Conservation (phyloP, 2,113 vertebrate genomes). For the Apodemus speciosus region DNA sequence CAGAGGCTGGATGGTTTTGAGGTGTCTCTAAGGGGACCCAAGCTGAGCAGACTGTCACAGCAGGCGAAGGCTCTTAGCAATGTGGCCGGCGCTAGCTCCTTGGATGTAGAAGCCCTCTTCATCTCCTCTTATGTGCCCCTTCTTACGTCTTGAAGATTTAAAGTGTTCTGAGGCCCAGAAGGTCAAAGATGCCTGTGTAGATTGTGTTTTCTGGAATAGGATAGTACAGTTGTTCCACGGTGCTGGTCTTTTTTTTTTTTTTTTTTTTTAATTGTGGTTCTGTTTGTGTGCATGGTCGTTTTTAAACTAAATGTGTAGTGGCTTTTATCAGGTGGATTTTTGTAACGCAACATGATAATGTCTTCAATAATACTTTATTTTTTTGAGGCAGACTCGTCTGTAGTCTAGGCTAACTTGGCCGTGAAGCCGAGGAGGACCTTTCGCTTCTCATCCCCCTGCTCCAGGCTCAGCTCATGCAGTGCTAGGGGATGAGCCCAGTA, state of each 20-base stretch:
- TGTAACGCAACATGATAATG: neutral
- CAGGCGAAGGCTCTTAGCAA: neutral
- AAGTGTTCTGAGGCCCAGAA: neutral
- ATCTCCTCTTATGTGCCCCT: neutral
- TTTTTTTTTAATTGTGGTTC: neutral
- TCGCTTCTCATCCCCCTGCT: neutral
- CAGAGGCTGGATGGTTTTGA: neutral
- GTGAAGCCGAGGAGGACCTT: neutral
- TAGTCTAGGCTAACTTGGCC: neutral
- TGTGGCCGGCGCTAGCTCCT: too few relatives aligned
- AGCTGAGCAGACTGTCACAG: neutral
- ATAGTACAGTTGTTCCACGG: neutral
- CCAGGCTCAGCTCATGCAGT: neutral
- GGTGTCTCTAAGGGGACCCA: neutral
- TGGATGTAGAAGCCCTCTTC: neutral
- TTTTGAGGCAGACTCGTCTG: neutral
- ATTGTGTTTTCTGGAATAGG: constrained; percentile 40
- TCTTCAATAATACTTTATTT: neutral
- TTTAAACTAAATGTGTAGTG: constrained; percentile 10
- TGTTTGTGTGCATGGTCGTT: neutral
- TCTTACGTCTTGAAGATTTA: neutral
- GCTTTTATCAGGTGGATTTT: neutral
- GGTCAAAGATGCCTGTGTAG: neutral
- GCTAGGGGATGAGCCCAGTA: neutral
- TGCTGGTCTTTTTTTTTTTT: neutral